Evolutionary conservation across 2,888 invertebrate species (phyloP), one percentile per base, ranked within the genome.

Genomic region (Thera britannica): DNA sequence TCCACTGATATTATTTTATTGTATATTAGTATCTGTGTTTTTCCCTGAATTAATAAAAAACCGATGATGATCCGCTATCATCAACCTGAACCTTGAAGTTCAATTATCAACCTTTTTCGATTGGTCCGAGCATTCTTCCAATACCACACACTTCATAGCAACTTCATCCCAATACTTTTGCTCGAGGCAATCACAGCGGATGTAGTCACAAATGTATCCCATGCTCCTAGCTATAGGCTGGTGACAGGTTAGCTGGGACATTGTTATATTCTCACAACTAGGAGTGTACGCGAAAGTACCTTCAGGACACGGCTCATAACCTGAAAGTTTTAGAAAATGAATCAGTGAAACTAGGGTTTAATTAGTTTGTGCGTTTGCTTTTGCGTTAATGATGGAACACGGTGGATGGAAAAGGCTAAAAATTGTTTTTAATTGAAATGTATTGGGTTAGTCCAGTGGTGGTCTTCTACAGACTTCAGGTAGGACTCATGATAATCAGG

Each of bases 181-280:
- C 0, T 74, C 62, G 0, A 68, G 64, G 51, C 85, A 86, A 46
- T 85, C 83, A 54, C 86, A 86, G 2, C 83, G 76, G 0, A 77
- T 76, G 36, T 72, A 81, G 71, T 86, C 85, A 58, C 84, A 85
- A 8, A 75, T 57, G n/a, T 71, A 11, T 1, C 82, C 80, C 9
- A 84, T 34, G n/a, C 70, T 65, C 3, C 71, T 75, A 0, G 77
- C 60, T 2, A 63, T 36, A 0, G 81, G 82, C 11, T 72, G 64
- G 0, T 77, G 77, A 66, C 86, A 86, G 0, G 85, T 84, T 0
- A 77, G 74, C 71, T 79, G 81, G 0, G 83, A 81, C 73, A 79
- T 65, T 0, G 79, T 75, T 0, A 67, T 62, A 12, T 75, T 72
- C 0, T 72, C 69, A 62, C 83, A 83, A 0, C 77, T 70, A 0